Base-by-base conservation (phyloP, 2,888 invertebrate species). In the Drosophila longiperda region DNA sequence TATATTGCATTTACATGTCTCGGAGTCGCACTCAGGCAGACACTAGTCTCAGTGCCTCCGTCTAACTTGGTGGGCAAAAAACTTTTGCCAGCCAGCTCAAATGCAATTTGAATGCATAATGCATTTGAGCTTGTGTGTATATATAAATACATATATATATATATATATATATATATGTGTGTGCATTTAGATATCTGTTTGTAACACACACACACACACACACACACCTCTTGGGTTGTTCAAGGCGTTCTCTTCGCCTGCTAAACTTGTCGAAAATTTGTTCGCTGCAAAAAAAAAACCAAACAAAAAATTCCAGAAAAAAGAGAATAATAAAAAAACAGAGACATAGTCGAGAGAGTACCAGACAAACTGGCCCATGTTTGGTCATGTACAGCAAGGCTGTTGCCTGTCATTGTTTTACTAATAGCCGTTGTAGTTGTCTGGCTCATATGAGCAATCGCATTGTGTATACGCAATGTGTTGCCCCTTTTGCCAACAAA, bases 241-340 rank as follows among this genome's bases (percentile, higher is more conserved):
- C 55, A 59, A 80, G 84, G 72, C 78, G 75, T 75, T 75, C 67
- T 73, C 61, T 75, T 63, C 45, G 67, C 66, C 75, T 65, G 76
- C 75, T 76, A 75, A 87, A 87, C 86, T 89, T 87, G 89, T 87
- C 87, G 75, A 89, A 87, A 87, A 87, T 87, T 87, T 87, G 87
- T 87, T 61, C 75, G 59, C 57, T 54, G 45, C 26, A 63, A 23
- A 81, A 65, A 72, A 66, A 67, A 61, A 68, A 66, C 32, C n/a
- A 40, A 58, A 57, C 52, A 70, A 60, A 53, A 58, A 36, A 45
- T 29, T 3, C 48, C 5, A 58, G 29, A 48, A 48, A 54, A 45
- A 50, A 26, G 12, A 8, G 20, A 23, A 45, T 23, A 55, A 36
- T 54, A 26, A 57, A 40, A 48, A 48, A 57, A 38, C 40, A 33